These are phyloP conservation scores for Nipponacmea schrenckii DNA, from an alignment of 2,888 invertebrate genomes.

Conservation along the genomic window DNA sequence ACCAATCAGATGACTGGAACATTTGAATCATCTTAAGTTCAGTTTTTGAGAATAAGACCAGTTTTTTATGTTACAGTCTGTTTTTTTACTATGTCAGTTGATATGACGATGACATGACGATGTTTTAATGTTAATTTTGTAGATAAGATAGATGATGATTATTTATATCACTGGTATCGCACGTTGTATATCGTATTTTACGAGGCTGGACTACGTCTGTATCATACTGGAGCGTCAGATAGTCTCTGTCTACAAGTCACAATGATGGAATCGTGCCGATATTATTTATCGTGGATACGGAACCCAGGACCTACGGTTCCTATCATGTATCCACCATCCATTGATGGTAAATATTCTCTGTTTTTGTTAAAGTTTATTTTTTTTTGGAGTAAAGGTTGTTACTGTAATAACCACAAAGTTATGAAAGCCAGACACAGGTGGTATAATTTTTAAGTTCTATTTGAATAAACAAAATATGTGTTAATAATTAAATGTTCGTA, in stretches of 20 bases:
- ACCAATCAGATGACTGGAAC: too few relatives aligned
- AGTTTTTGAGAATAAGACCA: too few relatives aligned
- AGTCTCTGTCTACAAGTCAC: constrained; percentile 64
- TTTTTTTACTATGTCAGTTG: too few relatives aligned
- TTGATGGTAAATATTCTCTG: constrained; percentile 49
- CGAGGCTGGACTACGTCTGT: constrained; percentile 54
- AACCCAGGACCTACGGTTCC: constrained; percentile 56
- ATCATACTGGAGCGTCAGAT: constrained; percentile 57
- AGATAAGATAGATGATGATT: constrained; percentile 56
- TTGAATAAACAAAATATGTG: too few relatives aligned
- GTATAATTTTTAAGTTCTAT: background rate
- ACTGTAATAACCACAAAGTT: too few relatives aligned
- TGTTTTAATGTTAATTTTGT: constrained; percentile 16
- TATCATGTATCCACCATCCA: constrained; percentile 53
- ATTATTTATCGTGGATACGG: constrained; percentile 58
- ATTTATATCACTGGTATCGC: constrained; percentile 57
- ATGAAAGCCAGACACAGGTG: background rate
- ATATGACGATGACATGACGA: too few relatives aligned
- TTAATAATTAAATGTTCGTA: too few relatives aligned
- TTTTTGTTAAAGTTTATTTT: background rate
- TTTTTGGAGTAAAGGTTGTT: too few relatives aligned
- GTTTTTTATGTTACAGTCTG: too few relatives aligned
- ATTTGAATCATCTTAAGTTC: too few relatives aligned
- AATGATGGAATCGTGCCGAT: constrained; percentile 64
- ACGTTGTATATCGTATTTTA: constrained; percentile 60